Evolutionary conservation across 2,113 vertebrate genomes (phyloP).

Genomic region (Petaurus breviceps): DNA sequence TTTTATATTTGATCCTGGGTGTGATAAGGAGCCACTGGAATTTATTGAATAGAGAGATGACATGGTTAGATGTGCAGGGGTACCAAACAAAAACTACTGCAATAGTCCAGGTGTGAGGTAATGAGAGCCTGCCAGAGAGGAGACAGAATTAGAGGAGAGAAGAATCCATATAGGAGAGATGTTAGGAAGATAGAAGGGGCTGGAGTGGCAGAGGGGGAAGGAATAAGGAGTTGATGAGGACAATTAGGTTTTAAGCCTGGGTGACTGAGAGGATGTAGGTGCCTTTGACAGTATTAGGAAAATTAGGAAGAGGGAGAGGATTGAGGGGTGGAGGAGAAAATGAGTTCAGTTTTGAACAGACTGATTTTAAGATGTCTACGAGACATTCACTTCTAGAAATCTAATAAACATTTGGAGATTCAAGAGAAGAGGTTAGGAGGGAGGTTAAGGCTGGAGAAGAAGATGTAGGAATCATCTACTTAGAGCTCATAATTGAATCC

Average conservation of each 20-base stretch:
- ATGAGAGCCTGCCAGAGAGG: background rate
- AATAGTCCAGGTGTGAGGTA: background rate
- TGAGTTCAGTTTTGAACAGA: background rate
- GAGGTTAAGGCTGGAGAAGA: background rate
- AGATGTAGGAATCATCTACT: background rate
- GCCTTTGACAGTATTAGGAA: background rate
- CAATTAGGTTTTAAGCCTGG: background rate
- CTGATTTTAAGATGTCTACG: background rate
- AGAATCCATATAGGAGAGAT: background rate
- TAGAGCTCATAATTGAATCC: background rate
- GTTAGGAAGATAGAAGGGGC: background rate
- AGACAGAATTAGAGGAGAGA: background rate
- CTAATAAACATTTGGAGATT: background rate
- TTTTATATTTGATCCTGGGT: background rate
- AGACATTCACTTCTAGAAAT: background rate
- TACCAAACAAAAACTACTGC: background rate
- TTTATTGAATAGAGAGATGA: background rate
- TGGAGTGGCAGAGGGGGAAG: background rate
- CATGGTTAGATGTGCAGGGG: background rate
- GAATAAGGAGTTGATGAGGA: background rate
- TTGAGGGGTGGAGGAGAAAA: background rate
- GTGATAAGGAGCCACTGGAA: background rate
- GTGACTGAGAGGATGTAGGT: background rate
- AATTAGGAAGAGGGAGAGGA: background rate
- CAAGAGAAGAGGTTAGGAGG: background rate